These are phyloP conservation scores for Gnathonemus longibarbis DNA, from an alignment of 2,113 vertebrate genomes.

Conservation along the genomic window DNA sequence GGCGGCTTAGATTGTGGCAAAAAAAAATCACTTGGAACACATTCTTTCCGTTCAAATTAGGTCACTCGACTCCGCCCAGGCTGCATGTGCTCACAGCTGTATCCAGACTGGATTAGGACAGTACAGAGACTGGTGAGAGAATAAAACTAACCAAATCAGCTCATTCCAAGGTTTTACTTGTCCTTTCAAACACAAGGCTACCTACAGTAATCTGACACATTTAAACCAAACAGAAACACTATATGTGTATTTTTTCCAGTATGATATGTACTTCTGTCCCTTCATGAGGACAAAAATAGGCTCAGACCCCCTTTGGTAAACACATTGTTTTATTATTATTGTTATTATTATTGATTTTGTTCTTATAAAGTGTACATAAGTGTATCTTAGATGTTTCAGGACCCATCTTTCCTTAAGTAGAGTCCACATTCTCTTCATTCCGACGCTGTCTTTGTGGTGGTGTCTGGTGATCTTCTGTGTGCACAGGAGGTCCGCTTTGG, in stretches of 20 bases:
- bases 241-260: not conserved
- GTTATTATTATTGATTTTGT: not conserved
- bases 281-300: not conserved
- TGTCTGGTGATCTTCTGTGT: not conserved
- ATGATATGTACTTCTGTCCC: not conserved
- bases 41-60: conserved; percentile 40
- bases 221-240: not conserved
- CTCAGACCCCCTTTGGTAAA: not conserved
- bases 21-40: conserved; percentile 36
- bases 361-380: not conserved
- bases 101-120: not conserved
- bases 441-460: not conserved
- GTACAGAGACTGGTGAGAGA: not conserved
- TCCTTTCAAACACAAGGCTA: not conserved
- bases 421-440: not conserved
- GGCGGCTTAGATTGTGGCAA: conserved; percentile 21
- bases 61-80: conserved; percentile 25
- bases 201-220: not conserved
- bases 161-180: not conserved
- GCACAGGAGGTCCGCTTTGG: not conserved
- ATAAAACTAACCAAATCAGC: not conserved
- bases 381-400: not conserved
- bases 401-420: not conserved
- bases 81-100: conserved; percentile 10
- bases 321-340: not conserved